Base-by-base conservation (phyloP, 2,797 vertebrate species). In the Leptatherina wallacei region DNA sequence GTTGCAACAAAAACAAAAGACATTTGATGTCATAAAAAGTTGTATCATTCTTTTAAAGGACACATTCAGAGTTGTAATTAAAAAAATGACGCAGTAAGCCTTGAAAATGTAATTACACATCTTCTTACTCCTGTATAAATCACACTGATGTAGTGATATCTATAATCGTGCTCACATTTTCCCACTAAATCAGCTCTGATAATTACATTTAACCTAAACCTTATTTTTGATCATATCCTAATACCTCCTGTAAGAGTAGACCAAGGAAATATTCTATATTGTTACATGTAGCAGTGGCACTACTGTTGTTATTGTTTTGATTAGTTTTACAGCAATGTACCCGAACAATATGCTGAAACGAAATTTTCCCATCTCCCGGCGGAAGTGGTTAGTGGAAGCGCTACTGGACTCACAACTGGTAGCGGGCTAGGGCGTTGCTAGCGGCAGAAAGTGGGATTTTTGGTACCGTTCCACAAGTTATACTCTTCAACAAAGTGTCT, bases 381-480 rank as follows among this genome's bases (percentile, higher is more conserved):
- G 93, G 93, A 94, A 93, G 93, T 94, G 90, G 87, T 91, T 71
- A 77, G 82, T 88, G 74, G 81, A 85, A 79, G 83, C 80, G 84
- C 84, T 85, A 49, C 71, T 78, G 85, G 85, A 84, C 83, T 75
- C 77, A 4, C 71, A 70, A 58, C 77, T 73, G 91, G 88, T 92
- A 92, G 90, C 86, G 82, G 84, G 90, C 90, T 89, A 91, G 93
- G 93, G 93, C 93, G 93, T 93, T 89, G 93, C 90, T 93, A 94
- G 88, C 91, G 85, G 90, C 87, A 83, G 83, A 90, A 84, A 92
- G 88, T 86, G 85, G 85, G 65, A 79, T 85, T 91, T 90, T 77
- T 67, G 69, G 18, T 68, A 61, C 66, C 73, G 79, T 77, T 89
- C 57, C 56, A 30, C 72, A 76, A 89, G 47, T 91, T 87, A 51